Base-by-base conservation (phyloP, 2,113 vertebrate genomes). In the Pseudolaguvia tuberculata region DNA sequence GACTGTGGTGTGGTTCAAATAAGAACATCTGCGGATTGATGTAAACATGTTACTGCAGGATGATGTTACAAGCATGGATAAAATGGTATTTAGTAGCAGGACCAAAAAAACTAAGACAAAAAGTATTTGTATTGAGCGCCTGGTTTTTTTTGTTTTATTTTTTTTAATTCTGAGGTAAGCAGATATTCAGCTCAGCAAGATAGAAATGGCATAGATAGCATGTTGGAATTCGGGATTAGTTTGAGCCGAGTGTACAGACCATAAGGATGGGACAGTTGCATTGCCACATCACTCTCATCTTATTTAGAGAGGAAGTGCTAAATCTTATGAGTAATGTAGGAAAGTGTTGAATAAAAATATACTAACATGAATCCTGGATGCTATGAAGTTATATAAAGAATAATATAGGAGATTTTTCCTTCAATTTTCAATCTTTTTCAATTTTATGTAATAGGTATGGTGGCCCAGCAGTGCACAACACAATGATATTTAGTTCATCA, bases 401-500 rank as follows among this genome's bases (percentile, higher is more conserved):
- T 25, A 29, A 20, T 13, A 66, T 27, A 12, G 8, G 42, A 45
- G 63, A 67, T 50, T 67, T 67, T 50, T 67, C 45, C 63, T 67
- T 67, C 17, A 67, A 65, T 47, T 42, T 42, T 14, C 25, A 48
- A 15, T 67, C 45, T 50, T 20, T 42, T 42, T 42, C 39, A 8
- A 35, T 35, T 35, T 4, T 6, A 35, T 42, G 39, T 35, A 35
- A 35, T 35, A 35, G 6, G 3, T 42, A 42, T 9, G 39, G 39
- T 42, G 39, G 39, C 39, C 39, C 39, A 42, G 39, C 9, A 42
- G 39, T 42, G 39, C 39, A 42, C 39, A 42, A 42, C 39, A 42
- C 39, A 42, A 42, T 9, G 4, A 42, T 42, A 42, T 42, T 42
- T 42, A 42, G 31, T 35, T 35, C 39, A 42, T 8, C 4, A 42